These are phyloP conservation scores for Carduelis carduelis DNA, from an alignment of 2,797 vertebrate species.

Conservation along the genomic window DNA sequence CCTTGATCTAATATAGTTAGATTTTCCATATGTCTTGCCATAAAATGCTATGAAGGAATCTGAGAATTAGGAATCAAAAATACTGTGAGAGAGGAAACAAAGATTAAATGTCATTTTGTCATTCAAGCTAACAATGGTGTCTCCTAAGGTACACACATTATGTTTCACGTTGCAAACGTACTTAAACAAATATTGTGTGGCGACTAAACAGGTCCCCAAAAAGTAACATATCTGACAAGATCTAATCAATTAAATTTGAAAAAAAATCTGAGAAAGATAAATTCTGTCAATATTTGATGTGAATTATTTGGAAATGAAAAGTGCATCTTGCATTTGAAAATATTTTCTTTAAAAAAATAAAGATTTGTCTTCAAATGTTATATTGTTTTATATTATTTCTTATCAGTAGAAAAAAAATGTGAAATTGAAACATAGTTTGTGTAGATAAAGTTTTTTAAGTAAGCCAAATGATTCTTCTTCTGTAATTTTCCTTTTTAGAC, in stretches of 20 bases:
- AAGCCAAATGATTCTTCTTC: not conserved
- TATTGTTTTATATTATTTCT: not conserved
- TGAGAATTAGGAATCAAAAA: constrained; percentile 1
- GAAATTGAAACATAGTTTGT: not conserved
- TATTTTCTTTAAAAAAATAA: not conserved
- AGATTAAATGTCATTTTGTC: not conserved
- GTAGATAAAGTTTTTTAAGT: not conserved
- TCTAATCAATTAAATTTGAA: not conserved
- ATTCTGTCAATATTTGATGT: not conserved
- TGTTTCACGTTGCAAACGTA: not conserved
- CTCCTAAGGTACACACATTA: fast-evolving
- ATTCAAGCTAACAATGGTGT: not conserved
- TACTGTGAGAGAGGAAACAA: not conserved
- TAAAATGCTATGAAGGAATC: constrained; percentile 10
- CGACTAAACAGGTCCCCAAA: not conserved
- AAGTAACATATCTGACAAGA: not conserved
- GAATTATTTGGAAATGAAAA: not conserved
- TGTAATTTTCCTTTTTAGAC: not conserved
- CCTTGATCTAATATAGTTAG: not conserved
- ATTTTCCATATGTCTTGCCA: not conserved
- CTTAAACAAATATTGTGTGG: not conserved
- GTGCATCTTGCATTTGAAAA: not conserved
- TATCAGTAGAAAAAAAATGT: not conserved
- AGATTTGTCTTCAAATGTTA: not conserved
- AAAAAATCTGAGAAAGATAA: not conserved